A percentile compares a stretch with the other conserved stretches of the same genome.
Evolutionary conservation across 2,888 invertebrate species (phyloP).

Genomic region (Griposia aprilina): DNA sequence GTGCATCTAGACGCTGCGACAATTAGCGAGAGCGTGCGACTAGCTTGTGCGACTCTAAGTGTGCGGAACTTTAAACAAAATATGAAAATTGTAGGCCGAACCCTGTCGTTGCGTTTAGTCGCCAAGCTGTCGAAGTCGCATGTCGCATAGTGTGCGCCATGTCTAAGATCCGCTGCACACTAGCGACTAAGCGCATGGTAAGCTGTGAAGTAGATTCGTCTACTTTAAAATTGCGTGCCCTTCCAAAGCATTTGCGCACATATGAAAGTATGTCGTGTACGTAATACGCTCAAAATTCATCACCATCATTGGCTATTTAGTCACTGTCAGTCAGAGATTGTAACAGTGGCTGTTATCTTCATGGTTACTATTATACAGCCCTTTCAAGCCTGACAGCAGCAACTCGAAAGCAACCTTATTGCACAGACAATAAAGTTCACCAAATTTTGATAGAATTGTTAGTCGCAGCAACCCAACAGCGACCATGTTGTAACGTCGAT

Average conservation of each 20-base stretch:
- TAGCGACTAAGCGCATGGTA: slow-evolving; percentile 32
- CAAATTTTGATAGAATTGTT: background rate
- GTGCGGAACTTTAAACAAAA: background rate
- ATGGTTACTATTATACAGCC: background rate
- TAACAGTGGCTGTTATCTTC: background rate
- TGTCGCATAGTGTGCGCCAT: background rate
- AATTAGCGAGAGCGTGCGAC: background rate
- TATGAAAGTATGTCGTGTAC: background rate
- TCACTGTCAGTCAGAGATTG: background rate
- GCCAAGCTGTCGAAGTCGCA: background rate
- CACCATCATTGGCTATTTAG: background rate
- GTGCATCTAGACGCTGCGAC: background rate
- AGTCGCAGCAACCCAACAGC: background rate
- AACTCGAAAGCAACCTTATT: background rate
- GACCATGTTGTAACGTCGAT: background rate
- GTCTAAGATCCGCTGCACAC: slow-evolving; percentile 33
- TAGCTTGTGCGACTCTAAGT: background rate
- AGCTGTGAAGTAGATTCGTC: background rate
- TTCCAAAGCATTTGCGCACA: background rate
- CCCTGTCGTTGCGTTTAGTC: background rate
- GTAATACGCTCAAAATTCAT: background rate
- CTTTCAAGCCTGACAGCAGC: background rate
- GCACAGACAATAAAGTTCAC: background rate
- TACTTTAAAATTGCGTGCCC: slow-evolving; percentile 18
- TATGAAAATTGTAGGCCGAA: background rate